These are phyloP conservation scores for Coilia nasus DNA, from an alignment of 2,797 vertebrate genomes.

Conservation along the genomic window DNA sequence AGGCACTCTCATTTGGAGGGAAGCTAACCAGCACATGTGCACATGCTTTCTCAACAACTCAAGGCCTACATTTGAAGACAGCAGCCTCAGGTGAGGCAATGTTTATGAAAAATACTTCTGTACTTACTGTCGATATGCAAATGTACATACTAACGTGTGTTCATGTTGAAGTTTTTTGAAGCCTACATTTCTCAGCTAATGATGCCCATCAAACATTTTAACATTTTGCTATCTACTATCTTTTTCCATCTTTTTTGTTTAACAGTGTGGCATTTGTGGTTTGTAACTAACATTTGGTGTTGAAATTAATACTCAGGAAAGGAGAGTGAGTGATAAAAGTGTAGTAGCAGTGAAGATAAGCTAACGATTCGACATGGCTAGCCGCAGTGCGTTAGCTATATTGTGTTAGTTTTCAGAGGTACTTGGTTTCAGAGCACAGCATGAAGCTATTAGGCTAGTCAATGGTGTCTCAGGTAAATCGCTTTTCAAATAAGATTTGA, in stretches of 20 bases:
- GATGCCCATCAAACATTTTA: not conserved
- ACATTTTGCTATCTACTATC: not conserved
- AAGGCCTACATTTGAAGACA: slow-evolving; percentile 1
- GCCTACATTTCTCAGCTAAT: not conserved
- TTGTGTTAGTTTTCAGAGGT: not conserved
- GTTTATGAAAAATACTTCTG: not conserved
- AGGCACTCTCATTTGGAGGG: not conserved
- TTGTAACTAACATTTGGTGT: no score
- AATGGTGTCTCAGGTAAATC: no score
- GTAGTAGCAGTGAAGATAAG: not conserved
- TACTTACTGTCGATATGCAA: not conserved
- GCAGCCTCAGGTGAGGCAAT: not conserved
- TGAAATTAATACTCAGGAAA: not conserved
- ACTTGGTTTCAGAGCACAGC: no score
- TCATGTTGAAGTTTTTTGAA: not conserved
- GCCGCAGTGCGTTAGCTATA: not conserved
- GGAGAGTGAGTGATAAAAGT: not conserved
- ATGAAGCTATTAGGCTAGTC: no score
- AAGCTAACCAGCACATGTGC: not conserved
- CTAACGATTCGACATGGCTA: not conserved
- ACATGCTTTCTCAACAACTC: slow-evolving; percentile 8
- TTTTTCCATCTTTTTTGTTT: not conserved
- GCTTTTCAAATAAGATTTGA: no score
- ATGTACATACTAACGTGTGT: not conserved
- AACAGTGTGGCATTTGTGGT: not conserved